These are phyloP conservation scores for Tetanocera ferruginea DNA, from an alignment of 2,888 invertebrate species.

Conservation along the genomic window DNA sequence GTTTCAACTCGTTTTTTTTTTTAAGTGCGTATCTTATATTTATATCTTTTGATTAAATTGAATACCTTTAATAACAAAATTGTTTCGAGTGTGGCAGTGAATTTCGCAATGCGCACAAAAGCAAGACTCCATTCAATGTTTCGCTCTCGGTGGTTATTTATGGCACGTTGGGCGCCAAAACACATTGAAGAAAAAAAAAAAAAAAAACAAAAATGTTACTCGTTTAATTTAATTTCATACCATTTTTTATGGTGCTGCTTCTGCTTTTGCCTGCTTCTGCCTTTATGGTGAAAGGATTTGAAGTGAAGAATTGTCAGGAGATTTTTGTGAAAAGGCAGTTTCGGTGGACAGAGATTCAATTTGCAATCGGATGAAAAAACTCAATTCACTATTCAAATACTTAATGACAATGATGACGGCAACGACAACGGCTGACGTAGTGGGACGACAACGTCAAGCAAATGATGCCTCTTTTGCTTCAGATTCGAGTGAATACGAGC, in stretches of 20 bases:
- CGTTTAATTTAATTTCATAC: slow-evolving; percentile 13
- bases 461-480: not conserved
- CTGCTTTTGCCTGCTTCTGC: not conserved
- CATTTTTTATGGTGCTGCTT: not conserved
- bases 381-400: slow-evolving; percentile 23
- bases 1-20: too few relatives aligned
- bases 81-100: too few relatives aligned
- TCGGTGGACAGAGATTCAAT: not conserved
- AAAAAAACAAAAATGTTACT: slow-evolving; percentile 11
- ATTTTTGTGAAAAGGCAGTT: not conserved
- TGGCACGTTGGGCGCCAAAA: slow-evolving; percentile 21
- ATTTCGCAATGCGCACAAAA: not conserved
- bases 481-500: not conserved
- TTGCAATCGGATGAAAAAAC: slow-evolving; percentile 17
- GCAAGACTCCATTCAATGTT: not conserved
- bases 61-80: too few relatives aligned
- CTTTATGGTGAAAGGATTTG: slow-evolving; percentile 16
- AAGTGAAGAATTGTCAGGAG: slow-evolving; percentile 19
- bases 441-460: too few relatives aligned
- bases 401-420: not conserved
- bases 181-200: not conserved
- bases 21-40: too few relatives aligned
- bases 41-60: too few relatives aligned
- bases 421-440: not conserved
- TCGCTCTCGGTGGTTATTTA: slow-evolving; percentile 9